Base-by-base conservation (phyloP, 2,888 invertebrate species). In the Catocala fraxini region DNA sequence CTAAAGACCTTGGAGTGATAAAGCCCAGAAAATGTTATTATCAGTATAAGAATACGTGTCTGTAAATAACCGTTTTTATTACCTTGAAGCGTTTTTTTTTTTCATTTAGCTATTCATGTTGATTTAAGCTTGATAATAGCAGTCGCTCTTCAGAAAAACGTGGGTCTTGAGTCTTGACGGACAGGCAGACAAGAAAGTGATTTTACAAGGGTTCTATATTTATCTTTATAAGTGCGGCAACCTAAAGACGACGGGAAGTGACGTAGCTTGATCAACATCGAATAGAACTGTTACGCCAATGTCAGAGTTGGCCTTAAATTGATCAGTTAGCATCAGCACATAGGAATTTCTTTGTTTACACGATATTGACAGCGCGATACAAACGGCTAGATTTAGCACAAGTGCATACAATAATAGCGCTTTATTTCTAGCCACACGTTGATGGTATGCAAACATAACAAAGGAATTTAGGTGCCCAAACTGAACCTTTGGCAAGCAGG, bases 271-370 rank as follows among this genome's bases (percentile, higher is more conserved):
- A 75, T 39, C 35, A 39, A 9, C 63, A 63, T 43, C 52, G 65
- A 70, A 69, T 72, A 57, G 35, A 39, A 49, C 53, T 56, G 57
- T 61, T 53, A 63, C 58, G 63, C 46, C 43, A 59, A 46, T 59
- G 56, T 62, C 70, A 59, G 56, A 55, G 34, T 46, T 61, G 61
- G 64, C 65, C 64, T 66, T 59, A 65, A 35, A 66, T 53, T 61
- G 68, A 47, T 54, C 63, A 71, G 63, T 67, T 39, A 63, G 51
- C 63, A 63, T 66, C 56, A 70, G 63, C 49, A 60, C 15, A 59
- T 46, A 55, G 59, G 70, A 70, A 73, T 70, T 70, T 60, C 61
- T 56, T 68, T 68, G 73, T 70, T 76, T 68, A 68, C 61, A 51
- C 53, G 56, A 68, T 66, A 70, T 75, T 70, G 73, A 75, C 64